Percentiles rank a stretch among this genome's conserved stretches.
These are phyloP conservation scores for Megaceryle torquata DNA, from an alignment of 2,113 vertebrate species.

Conservation along the genomic window DNA sequence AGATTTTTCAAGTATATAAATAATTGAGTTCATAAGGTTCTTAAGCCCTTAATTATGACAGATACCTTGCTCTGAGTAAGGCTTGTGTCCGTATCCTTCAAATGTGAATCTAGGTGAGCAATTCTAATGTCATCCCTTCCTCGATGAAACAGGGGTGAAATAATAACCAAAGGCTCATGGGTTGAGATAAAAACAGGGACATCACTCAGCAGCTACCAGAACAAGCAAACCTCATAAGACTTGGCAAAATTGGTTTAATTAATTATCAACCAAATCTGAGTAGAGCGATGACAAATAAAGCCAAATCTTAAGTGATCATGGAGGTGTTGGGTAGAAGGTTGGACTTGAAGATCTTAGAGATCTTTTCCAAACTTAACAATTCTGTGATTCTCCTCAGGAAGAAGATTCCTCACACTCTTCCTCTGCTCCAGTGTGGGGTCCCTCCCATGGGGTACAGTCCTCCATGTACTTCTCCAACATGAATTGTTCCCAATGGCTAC, in stretches of 20 bases:
- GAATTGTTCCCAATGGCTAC: not conserved
- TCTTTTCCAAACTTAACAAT: too few relatives aligned
- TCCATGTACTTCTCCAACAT: not conserved
- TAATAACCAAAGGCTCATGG: not conserved
- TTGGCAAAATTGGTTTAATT: not conserved
- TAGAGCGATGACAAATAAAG: not conserved
- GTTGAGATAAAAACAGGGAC: not conserved
- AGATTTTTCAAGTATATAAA: not conserved
- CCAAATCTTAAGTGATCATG: not conserved
- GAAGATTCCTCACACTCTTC: not conserved
- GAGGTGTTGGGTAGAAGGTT: too few relatives aligned
- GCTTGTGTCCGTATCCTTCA: not conserved
- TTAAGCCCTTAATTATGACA: not conserved
- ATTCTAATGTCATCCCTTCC: rapidly evolving
- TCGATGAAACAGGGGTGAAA: not conserved
- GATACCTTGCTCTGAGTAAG: not conserved
- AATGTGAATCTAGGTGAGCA: not conserved
- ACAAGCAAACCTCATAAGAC: not conserved
- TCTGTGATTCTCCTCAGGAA: too few relatives aligned
- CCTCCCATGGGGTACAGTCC: not conserved
- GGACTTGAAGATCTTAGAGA: too few relatives aligned
- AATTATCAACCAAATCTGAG: not conserved
- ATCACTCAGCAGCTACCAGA: not conserved
- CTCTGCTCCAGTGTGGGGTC: not conserved
- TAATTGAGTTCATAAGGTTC: not conserved